Evolutionary conservation across 2,113 vertebrate genomes (phyloP).

Genomic region (Hippopotamus amphibius): DNA sequence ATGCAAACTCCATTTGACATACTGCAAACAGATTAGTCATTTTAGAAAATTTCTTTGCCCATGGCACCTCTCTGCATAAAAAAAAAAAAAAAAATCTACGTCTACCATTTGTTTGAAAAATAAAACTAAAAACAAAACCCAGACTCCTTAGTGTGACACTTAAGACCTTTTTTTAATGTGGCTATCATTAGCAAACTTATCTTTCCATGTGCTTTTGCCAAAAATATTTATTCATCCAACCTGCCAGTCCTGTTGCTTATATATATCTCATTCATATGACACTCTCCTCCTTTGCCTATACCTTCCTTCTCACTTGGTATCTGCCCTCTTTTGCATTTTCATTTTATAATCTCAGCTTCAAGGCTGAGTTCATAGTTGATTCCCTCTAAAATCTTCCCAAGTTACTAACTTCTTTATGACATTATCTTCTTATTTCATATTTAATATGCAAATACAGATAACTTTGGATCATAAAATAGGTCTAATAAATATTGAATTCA

Average conservation of each 20-base stretch:
- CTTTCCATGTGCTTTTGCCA: neutral
- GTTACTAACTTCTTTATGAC: neutral
- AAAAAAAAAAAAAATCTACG: neutral
- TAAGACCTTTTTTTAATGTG: neutral
- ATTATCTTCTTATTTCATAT: neutral
- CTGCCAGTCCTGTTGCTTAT: neutral
- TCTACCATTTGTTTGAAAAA: neutral
- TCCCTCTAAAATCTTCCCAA: neutral
- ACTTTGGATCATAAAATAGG: neutral
- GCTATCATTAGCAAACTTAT: neutral
- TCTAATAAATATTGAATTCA: neutral
- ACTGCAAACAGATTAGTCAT: neutral
- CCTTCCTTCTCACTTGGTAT: neutral
- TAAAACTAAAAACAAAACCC: neutral
- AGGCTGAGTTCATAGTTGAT: neutral
- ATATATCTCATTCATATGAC: neutral
- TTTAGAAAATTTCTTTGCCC: neutral
- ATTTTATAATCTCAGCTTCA: neutral
- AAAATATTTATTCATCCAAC: neutral
- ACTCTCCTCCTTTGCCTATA: neutral
- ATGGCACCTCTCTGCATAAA: neutral
- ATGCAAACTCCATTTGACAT: neutral
- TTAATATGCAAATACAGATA: neutral
- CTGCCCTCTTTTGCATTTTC: neutral
- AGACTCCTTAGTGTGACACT: neutral